Evolutionary conservation across 2,113 vertebrate genomes (phyloP).

Genomic region (Arothron firmamentum): DNA sequence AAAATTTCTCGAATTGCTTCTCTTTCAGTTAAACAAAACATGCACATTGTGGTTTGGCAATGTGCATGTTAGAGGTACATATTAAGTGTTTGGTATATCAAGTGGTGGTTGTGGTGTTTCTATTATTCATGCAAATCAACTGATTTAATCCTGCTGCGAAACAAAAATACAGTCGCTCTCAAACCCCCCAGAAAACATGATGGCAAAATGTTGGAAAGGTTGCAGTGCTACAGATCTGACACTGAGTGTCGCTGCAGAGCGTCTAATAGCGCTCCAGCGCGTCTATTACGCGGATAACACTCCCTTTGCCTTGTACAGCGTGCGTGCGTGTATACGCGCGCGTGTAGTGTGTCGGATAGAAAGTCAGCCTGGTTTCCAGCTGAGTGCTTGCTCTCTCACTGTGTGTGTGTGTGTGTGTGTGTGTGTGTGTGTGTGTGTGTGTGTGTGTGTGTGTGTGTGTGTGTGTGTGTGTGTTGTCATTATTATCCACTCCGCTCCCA

Average conservation of each 20-base stretch:
- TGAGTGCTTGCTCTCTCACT: constrained; percentile 76
- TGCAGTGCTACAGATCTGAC: constrained; percentile 13
- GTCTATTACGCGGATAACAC: background rate
- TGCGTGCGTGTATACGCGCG: constrained; percentile 31
- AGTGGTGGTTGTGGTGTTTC: background rate
- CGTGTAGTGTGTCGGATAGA: constrained; percentile 70
- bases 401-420: constrained; percentile 51
- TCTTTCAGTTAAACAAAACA: too few species aligned
- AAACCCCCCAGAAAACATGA: background rate
- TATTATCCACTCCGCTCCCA: constrained; percentile 83
- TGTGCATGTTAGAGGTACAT: too few species aligned
- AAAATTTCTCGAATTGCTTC: background rate
- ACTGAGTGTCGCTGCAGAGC: constrained; percentile 42
- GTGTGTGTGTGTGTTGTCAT: constrained; percentile 75
- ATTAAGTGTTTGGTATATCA: background rate
- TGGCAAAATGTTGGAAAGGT: rapidly evolving
- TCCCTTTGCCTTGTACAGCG: constrained; percentile 39
- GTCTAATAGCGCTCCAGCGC: constrained; percentile 50
- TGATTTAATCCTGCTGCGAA: background rate
- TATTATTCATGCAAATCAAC: background rate
- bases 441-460: background rate
- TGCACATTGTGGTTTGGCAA: too few species aligned
- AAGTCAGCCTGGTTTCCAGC: constrained; percentile 80
- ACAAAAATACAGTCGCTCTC: constrained; percentile 3
- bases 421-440: constrained; percentile 30